These are phyloP conservation scores for Hippocampus mohnikei DNA, from an alignment of 2,113 vertebrate species.

Conservation along the genomic window DNA sequence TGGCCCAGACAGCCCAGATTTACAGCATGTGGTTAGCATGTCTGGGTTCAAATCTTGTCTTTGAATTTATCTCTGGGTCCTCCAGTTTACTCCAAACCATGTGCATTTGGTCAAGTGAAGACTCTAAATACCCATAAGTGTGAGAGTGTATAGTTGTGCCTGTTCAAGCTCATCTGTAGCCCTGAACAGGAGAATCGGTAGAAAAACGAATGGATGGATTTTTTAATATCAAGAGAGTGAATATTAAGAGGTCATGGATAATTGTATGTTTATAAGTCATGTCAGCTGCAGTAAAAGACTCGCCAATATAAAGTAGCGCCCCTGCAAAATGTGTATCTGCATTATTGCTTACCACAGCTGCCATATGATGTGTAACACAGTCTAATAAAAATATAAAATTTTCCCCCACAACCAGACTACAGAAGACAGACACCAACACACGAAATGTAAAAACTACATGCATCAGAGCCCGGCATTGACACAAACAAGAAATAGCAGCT, in stretches of 20 bases:
- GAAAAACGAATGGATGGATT: not conserved
- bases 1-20: not conserved
- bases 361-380: not conserved
- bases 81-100: not conserved
- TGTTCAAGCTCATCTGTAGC: not conserved
- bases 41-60: not conserved
- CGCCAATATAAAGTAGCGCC: not conserved
- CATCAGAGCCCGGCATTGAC: constrained; percentile 28
- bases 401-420: constrained; percentile 15
- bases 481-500: constrained; percentile 37
- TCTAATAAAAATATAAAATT: constrained; percentile 22
- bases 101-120: not conserved
- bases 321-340: not conserved
- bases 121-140: too few relatives aligned
- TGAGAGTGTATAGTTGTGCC: too few relatives aligned
- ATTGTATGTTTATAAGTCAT: not conserved
- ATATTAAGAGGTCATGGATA: not conserved
- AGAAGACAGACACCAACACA: constrained; percentile 27
- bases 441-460: constrained; percentile 36
- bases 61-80: not conserved
- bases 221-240: too few relatives aligned
- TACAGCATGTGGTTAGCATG: not conserved
- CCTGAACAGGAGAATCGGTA: not conserved
- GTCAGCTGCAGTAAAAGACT: not conserved
- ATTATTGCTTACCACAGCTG: not conserved